Evolutionary conservation across 2,888 invertebrate genomes (phyloP).

Genomic region (Temnothorax ravouxi): DNA sequence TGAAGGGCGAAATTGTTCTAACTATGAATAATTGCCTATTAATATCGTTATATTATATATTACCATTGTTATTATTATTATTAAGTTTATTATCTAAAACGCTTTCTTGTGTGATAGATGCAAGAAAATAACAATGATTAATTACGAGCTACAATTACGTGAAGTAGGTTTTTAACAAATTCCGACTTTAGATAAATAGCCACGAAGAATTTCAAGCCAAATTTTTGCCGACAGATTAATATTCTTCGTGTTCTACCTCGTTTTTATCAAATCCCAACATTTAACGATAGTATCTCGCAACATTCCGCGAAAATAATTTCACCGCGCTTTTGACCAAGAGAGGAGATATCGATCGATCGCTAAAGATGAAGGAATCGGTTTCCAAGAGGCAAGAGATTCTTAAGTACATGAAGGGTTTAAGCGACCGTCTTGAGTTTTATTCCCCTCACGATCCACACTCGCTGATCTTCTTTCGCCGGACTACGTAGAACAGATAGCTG

Average conservation of each 20-base stretch:
- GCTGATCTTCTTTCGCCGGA: slow-evolving; percentile 64
- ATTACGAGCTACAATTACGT: not conserved
- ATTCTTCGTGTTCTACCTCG: not conserved
- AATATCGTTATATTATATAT: slow-evolving; percentile 5
- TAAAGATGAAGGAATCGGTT: slow-evolving; percentile 43
- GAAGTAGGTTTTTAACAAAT: slow-evolving; percentile 10
- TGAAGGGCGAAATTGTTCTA: slow-evolving; percentile 5
- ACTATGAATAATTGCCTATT: not conserved
- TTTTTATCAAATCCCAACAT: not conserved
- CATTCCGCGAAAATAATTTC: slow-evolving; percentile 16
- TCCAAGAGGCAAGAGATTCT: slow-evolving; percentile 44
- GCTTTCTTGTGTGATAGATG: not conserved
- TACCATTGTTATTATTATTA: not conserved
- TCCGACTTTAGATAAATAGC: not conserved
- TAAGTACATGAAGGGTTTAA: slow-evolving; percentile 24
- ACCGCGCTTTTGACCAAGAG: not conserved
- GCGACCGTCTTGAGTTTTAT: slow-evolving; percentile 45
- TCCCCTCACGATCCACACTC: slow-evolving; percentile 57
- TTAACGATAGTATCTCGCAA: not conserved
- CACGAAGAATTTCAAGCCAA: not conserved
- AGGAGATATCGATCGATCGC: slow-evolving; percentile 41
- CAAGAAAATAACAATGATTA: slow-evolving; percentile 6
- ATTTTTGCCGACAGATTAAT: not conserved
- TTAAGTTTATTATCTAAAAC: not conserved
- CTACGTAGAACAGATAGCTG: slow-evolving; percentile 71